phyloP scores from a whole-genome alignment of 2,888 invertebrate species.

The Cheilosia pagana region DNA sequence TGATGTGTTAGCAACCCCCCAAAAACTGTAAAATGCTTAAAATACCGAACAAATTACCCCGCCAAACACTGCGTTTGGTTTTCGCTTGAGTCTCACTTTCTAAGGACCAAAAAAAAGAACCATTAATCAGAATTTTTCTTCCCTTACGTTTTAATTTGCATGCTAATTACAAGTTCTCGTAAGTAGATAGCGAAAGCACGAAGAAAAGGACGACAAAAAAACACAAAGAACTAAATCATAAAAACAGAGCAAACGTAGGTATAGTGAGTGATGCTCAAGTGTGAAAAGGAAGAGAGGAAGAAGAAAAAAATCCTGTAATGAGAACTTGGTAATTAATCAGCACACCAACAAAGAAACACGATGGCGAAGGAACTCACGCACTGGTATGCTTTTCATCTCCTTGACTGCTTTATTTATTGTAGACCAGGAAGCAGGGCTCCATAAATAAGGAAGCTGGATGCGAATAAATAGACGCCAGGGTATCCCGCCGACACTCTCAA shows the following conservation, averaged over 20 bases:
- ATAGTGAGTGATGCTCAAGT: no score
- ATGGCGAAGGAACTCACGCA: slow-evolving; percentile 25
- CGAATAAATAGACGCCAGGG: slow-evolving; percentile 35
- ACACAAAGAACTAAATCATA: slow-evolving; percentile 48
- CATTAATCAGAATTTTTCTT: slow-evolving; percentile 56
- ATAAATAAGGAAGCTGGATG: slow-evolving; percentile 17
- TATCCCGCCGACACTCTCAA: slow-evolving; percentile 18
- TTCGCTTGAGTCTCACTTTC: background rate
- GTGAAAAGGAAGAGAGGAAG: background rate
- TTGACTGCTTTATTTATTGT: slow-evolving; percentile 4
- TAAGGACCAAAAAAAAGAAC: slow-evolving; percentile 6
- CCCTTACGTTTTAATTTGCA: slow-evolving; percentile 57
- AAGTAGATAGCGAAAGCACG: background rate
- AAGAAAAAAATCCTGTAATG: slow-evolving; percentile 43
- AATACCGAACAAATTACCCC: background rate
- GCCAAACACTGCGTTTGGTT: background rate
- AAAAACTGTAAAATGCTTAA: background rate
- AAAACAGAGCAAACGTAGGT: slow-evolving; percentile 22
- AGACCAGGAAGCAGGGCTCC: slow-evolving; percentile 19
- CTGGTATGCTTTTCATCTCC: slow-evolving; percentile 5
- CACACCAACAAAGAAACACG: slow-evolving; percentile 33
- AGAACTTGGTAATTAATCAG: slow-evolving; percentile 63
- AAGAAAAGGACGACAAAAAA: slow-evolving; percentile 16
- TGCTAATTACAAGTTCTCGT: slow-evolving; percentile 59
- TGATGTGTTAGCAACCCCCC: background rate